Base-by-base conservation (phyloP, 37 sponge, comb jelly and placozoan species). In the Chondrilla cf. caribensis region DNA sequence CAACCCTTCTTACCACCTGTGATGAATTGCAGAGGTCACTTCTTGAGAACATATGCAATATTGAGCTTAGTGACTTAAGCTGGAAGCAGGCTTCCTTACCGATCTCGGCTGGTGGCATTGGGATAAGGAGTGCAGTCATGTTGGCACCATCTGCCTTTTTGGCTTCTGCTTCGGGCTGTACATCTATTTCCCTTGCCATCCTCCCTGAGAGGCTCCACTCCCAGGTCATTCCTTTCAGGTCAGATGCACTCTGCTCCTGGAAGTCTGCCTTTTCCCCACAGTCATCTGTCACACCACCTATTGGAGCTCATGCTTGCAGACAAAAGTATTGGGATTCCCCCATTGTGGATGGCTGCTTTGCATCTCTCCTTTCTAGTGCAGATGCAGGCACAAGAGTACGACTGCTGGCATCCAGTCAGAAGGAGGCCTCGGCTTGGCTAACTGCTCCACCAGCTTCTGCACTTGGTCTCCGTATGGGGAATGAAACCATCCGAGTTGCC, bases 61-160 rank as follows among this genome's bases (percentile, higher is more conserved):
- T 88, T 33, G 0, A 80, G 0, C 29, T 80, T 29, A 40, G 21
- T 81, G 82, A 84, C 62, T 77, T 77, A 29, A 77, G 75, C 35
- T 88, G 84, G 89, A 3, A 6, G 0, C 81, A 88, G 32, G 80
- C 89, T 19, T 62, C 70, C 47, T 79, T 87, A 22, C 88, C 83
- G n/a, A 79, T 67, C 6, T 54, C 38, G n/a, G 39, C 11, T 8
- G 88, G 88, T 19, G 83, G 88, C 7, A 47, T 87, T 29, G 88
- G 79, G 43, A 58, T 87, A 58, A 25, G 87, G 78, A 81, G 78
- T 72, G 82, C 54, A 60, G 77, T 76, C 28, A 60, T 81, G 64
- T 78, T 87, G 24, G 82, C 82, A 76, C 78, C 83, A 5, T 77
- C 88, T 78, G 79, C 83, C 70, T 87, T 77, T 42, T 29, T 87